phyloP scores from a whole-genome alignment of 2,888 invertebrate genomes.

The Torymus texanus region DNA sequence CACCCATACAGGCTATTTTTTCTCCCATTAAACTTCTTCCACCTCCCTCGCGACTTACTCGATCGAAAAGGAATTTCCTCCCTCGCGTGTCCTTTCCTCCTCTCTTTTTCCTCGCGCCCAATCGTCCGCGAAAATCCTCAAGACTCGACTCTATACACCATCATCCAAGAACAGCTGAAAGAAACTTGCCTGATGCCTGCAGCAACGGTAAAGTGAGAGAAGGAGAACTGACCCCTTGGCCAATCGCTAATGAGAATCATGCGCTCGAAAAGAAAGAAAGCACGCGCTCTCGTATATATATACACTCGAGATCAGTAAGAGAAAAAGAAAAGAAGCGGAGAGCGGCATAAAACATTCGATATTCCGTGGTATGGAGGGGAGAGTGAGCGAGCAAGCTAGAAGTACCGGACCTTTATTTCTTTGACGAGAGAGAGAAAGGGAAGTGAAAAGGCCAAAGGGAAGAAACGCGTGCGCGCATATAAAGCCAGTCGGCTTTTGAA shows the following conservation, averaged over 20 bases:
- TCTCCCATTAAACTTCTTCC: conserved; percentile 43
- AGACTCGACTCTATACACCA: conserved; percentile 26
- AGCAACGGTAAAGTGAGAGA: conserved; percentile 10
- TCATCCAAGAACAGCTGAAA: neutral
- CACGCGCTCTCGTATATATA: neutral
- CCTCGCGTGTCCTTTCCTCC: neutral
- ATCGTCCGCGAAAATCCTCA: conserved; percentile 51
- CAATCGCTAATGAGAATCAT: conserved; percentile 50
- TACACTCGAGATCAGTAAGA: neutral
- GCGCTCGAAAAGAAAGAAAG: conserved; percentile 27
- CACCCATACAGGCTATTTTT: conserved; percentile 28
- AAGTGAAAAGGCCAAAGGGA: conserved; percentile 44
- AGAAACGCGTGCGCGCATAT: conserved; percentile 8
- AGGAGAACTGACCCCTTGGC: neutral
- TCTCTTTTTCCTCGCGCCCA: conserved; percentile 14
- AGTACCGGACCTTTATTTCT: conserved; percentile 16
- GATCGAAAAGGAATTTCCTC: conserved; percentile 43
- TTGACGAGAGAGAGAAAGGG: conserved; percentile 30
- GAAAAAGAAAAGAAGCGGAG: neutral
- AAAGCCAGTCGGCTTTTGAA: conserved; percentile 43
- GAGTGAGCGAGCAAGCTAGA: no score
- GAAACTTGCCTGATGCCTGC: neutral
- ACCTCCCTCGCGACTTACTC: conserved; percentile 17
- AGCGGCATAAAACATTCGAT: conserved; percentile 36
- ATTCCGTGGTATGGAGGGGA: neutral